Evolutionary conservation across 1,140 invertebrate genomes (phyloP), one percentile per base, ranked within the genome.

Genomic region (Anthonomus grandis): DNA sequence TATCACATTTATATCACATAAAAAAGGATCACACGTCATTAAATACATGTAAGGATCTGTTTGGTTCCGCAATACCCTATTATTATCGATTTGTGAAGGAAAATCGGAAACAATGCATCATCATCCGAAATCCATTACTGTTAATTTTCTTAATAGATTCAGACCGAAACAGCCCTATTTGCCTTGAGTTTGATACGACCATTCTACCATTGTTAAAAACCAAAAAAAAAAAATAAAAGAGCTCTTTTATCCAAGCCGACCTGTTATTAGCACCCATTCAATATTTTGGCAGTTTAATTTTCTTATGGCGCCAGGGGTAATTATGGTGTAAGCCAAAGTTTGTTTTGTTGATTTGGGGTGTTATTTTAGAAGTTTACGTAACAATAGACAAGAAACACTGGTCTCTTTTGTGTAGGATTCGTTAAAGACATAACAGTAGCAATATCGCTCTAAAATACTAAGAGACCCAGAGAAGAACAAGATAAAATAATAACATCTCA

Each of bases 241-340:
- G 51, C 42, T 55, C 48, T 49, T 49, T 57, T 60, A 17, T 34
- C 50, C 23, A 13, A 3, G 31, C 36, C 55, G 52, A 37, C 34
- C 46, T 62, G 34, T 62, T 64, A 64, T 61, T 62, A 64, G 51
- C 55, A 55, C 42, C 50, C 59, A 50, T 64, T 64, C 60, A 56
- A 53, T 59, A 57, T 64, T 64, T 62, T 64, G 63, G 63, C 63
- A 59, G 63, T 48, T 59, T 64, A 59, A 62, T 64, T 60, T 38
- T 62, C 18, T 22, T 18, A 39, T 57, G 63, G 63, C 63, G 63
- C 63, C 63, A 56, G 21, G 9, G 8, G 10, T 53, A 27, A 44
- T 44, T 39, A 39, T 39, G n/a, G n/a, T n/a, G n/a, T n/a, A n/a
- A n/a, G n/a, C n/a, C n/a, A n/a, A 34, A 10, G 10, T 39, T 39